phyloP scores from a whole-genome alignment of 2,888 invertebrate genomes.

The Mimumesa dahlbomi region DNA sequence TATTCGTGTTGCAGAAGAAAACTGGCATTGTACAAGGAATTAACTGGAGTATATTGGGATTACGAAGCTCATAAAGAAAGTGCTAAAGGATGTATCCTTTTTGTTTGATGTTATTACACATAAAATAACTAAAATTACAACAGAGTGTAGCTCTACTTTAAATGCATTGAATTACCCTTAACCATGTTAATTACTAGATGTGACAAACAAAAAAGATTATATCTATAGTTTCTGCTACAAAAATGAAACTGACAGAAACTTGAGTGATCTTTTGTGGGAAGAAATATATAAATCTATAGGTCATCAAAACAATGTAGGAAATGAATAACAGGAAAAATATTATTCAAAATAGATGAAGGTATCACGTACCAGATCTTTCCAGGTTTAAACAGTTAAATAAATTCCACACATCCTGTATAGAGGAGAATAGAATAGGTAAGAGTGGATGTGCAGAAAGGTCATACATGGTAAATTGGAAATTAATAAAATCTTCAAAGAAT shows the following conservation, averaged over 20 bases:
- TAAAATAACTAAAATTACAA: neutral
- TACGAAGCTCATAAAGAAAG: slow-evolving; percentile 43
- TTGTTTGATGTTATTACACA: neutral
- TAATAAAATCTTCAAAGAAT: no score
- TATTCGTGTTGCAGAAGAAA: slow-evolving; percentile 55
- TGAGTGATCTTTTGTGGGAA: slow-evolving; percentile 62
- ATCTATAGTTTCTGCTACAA: slow-evolving; percentile 62
- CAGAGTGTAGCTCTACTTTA: neutral
- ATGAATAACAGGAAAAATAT: slow-evolving; percentile 50
- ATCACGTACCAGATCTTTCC: neutral
- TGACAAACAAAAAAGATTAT: slow-evolving; percentile 63
- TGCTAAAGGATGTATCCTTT: slow-evolving; percentile 64
- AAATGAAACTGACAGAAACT: slow-evolving; percentile 34
- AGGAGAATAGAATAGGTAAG: no score
- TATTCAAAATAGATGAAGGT: slow-evolving; percentile 46
- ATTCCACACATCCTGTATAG: no score
- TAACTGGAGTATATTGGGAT: slow-evolving; percentile 66
- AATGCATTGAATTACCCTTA: slow-evolving; percentile 11
- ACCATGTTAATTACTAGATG: slow-evolving; percentile 44
- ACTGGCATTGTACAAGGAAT: slow-evolving; percentile 53
- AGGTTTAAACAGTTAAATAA: no score
- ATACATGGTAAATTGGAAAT: no score
- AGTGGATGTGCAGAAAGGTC: no score
- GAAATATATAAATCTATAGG: slow-evolving; percentile 59
- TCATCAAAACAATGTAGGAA: slow-evolving; percentile 1